phyloP scores from a whole-genome alignment of 2,888 invertebrate genomes.

The Drosophila nigritarsus region DNA sequence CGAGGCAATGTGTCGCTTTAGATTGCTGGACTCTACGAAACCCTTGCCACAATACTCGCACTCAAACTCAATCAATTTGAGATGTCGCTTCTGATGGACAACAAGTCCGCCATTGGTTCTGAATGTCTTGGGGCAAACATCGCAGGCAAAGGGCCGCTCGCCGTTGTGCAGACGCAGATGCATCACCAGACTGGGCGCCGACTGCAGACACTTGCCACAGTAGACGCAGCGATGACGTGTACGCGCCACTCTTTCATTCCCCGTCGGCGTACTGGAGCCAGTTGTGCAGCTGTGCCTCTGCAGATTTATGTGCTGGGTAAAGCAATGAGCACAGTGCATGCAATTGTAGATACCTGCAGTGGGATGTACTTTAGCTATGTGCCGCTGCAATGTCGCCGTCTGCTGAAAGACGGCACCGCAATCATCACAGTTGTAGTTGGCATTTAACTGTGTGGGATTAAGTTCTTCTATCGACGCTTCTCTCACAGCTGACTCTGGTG shows the following conservation, averaged over 20 bases:
- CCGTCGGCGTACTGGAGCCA: background rate
- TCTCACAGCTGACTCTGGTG: background rate
- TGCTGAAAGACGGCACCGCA: constrained; percentile 82
- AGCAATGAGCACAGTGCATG: constrained; percentile 58
- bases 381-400: constrained; percentile 72
- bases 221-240: constrained; percentile 59
- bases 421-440: constrained; percentile 66
- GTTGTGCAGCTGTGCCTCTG: constrained; percentile 42
- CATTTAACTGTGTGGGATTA: background rate
- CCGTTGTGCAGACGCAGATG: constrained; percentile 81
- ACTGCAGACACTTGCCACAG: constrained; percentile 71
- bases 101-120: constrained; percentile 80
- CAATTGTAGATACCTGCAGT: constrained; percentile 44
- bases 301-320: constrained; percentile 44
- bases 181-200: constrained; percentile 69
- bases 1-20: constrained; percentile 78
- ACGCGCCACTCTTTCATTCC: constrained; percentile 65
- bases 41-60: constrained; percentile 78
- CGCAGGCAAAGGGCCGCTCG: constrained; percentile 81
- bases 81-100: constrained; percentile 77
- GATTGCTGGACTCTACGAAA: constrained; percentile 81
- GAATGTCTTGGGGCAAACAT: constrained; percentile 79
- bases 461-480: background rate
- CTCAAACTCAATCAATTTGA: constrained; percentile 56
- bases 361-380: constrained; percentile 63